Percentiles rank a stretch among this genome's conserved stretches.
phyloP scores from a whole-genome alignment of 2,888 invertebrate species.

The Cataglyphis livida region DNA sequence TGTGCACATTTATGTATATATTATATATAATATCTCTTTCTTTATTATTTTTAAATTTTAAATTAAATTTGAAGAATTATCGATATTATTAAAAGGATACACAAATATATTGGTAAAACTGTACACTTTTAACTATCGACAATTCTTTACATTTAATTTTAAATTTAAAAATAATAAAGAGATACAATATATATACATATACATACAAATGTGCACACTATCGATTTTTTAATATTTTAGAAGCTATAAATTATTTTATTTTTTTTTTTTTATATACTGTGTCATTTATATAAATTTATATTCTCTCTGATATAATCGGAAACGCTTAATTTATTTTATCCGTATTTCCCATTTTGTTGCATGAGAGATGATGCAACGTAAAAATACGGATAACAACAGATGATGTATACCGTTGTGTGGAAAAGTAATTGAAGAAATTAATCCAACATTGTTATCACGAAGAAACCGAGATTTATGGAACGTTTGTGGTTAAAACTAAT shows the following conservation, averaged over 20 bases:
- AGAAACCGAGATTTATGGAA: constrained; percentile 17
- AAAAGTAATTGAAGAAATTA: constrained; percentile 26
- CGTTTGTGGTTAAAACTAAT: neutral
- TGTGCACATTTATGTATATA: too few species aligned
- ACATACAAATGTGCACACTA: too few species aligned
- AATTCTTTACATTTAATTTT: too few species aligned
- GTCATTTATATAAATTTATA: neutral
- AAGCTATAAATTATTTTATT: too few species aligned
- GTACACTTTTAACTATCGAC: too few species aligned
- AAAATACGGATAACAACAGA: neutral
- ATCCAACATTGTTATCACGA: constrained; percentile 21
- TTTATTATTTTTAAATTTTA: neutral
- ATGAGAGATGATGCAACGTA: neutral
- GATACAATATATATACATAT: too few species aligned
- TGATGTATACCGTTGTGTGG: neutral
- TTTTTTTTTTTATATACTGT: neutral
- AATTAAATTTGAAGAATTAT: neutral
- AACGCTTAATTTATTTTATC: neutral
- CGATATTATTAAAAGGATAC: neutral
- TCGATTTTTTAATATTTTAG: too few species aligned
- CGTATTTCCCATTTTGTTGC: neutral
- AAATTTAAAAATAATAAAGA: too few species aligned
- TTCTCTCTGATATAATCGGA: neutral
- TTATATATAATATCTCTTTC: too few species aligned
- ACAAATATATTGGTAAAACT: too few species aligned